Evolutionary conservation across 2,113 vertebrate genomes (phyloP), one percentile per base, ranked within the genome.

Genomic region (Oncorhynchus gorbuscha): DNA sequence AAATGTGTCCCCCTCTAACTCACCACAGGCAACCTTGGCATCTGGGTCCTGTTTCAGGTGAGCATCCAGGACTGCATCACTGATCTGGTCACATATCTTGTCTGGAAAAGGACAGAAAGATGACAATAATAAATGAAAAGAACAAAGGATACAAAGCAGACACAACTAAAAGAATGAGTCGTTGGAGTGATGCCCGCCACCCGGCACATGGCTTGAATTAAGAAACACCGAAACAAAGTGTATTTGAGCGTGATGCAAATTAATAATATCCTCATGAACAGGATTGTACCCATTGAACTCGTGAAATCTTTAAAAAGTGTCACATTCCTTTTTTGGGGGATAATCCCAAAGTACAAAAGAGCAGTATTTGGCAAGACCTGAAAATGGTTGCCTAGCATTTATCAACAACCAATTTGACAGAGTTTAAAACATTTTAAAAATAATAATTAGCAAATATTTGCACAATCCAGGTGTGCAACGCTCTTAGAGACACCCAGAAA

Each of bases 81-180:
- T 99, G 92, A 99, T 98, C 89, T 99, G 97, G 81, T 99, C 97
- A 35, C 97, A 99, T 79, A 99, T 99, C 85, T 99, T 99, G 86
- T 99, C 97, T 99, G 78, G 81, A 49, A 85, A 78, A 82, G 49
- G 85, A 89, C 24, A 89, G 75, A 89, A 82, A 58, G n/a, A 68
- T 5, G 45, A 62, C 26, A 76, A 75, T 79, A 11, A 45, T 45
- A 45, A 11, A 45, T 45, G 2, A 55, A 1, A 8, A 45, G 61
- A n/a, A 0, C 35, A 32, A 13, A 28, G 64, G 65, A 69, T 73
- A 61, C 13, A 76, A 67, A 18, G 6, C 1, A n/a, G 51, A 73
- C 20, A 30, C n/a, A 72, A n/a, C 24, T 65, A 2, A 3, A 45
- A 6, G 5, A 20, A 65, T 58, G 65, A 58, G 51, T 66, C 73